Evolutionary conservation across 2,113 vertebrate species (phyloP), one percentile per base, ranked within the genome.

Genomic region (Cebus imitator): DNA sequence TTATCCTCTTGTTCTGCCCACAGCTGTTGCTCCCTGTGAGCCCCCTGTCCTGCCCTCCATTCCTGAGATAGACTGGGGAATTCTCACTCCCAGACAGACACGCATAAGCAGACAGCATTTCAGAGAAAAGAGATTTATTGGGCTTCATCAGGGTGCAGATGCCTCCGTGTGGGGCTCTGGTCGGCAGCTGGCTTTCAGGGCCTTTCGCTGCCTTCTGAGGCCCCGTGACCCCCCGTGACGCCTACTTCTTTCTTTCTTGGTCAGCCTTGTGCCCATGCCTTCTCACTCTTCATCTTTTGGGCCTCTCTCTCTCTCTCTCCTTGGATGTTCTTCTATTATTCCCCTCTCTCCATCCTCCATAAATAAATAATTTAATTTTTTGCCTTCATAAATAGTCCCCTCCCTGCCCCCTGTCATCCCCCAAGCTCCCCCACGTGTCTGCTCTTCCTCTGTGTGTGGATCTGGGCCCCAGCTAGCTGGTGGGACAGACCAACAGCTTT

Each of bases 341-440:
- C 52, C 78, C 48, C 80, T 87, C 35, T 50, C 87, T 78, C 61
- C 61, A 43, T 32, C 30, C 91, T 94, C 64, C 85, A 97, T 98
- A 97, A 98, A 98, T 98, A 98, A 98, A 98, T 98, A 98, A 98
- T 64, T 98, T 98, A 98, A 86, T 57, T 48, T 48, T 92, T 76
- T 48, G 52, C 88, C 82, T 81, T 96, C 86, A 98, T 98, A 98
- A 98, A 97, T 97, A 98, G 87, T 52, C 30, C 18, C 92, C 76
- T 80, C 64, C 95, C 75, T 73, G 87, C 55, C 90, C 64, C 57
- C 45, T 61, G 76, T 4, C 83, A n/a, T 21, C 93, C 83, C 21
- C 55, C 72, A 12, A 75, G 50, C 17, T 57, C 20, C 55, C 18
- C 37, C 12, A 6, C 1, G 1, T 23, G 70, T 35, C 91, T 32